Evolutionary conservation across 1,140 invertebrate species (phyloP).

Genomic region (Drosophila chauvacae): DNA sequence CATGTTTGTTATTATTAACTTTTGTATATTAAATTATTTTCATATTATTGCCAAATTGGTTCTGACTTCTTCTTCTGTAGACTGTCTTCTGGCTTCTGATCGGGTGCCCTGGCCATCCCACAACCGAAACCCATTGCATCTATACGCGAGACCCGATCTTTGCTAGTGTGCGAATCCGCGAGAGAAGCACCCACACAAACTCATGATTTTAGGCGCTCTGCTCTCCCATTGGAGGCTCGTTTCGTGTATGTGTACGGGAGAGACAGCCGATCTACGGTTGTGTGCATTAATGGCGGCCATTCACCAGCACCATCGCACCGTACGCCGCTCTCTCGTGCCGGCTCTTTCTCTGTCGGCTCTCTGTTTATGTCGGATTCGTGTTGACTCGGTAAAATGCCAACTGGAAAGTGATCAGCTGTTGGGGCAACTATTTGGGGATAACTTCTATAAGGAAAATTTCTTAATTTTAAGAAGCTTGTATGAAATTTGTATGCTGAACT

Average conservation of each 20-base stretch:
- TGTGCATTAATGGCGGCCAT: conserved; percentile 14
- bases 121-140: neutral
- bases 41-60: neutral
- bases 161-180: conserved; percentile 15
- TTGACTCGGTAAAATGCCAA: neutral
- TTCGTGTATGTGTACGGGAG: conserved; percentile 15
- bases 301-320: conserved; percentile 25
- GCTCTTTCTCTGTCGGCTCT: conserved; percentile 24
- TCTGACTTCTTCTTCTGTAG: neutral
- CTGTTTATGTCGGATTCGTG: conserved; percentile 54
- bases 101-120: neutral
- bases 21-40: neutral
- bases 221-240: conserved; percentile 3
- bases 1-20: neutral
- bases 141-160: conserved; percentile 5
- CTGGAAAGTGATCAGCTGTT: conserved; percentile 33
- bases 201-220: conserved; percentile 16
- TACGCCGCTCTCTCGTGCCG: conserved; percentile 41
- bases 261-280: neutral
- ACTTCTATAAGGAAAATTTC: neutral
- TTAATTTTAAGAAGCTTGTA: neutral
- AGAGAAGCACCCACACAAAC: conserved; percentile 32
- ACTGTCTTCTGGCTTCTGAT: conserved; percentile 15
- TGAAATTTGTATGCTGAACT: neutral
- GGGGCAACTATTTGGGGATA: neutral